Percentiles rank a stretch among this genome's conserved stretches.
Evolutionary conservation across 2,797 vertebrate species (phyloP).

Genomic region (Takifugu ocellatus): DNA sequence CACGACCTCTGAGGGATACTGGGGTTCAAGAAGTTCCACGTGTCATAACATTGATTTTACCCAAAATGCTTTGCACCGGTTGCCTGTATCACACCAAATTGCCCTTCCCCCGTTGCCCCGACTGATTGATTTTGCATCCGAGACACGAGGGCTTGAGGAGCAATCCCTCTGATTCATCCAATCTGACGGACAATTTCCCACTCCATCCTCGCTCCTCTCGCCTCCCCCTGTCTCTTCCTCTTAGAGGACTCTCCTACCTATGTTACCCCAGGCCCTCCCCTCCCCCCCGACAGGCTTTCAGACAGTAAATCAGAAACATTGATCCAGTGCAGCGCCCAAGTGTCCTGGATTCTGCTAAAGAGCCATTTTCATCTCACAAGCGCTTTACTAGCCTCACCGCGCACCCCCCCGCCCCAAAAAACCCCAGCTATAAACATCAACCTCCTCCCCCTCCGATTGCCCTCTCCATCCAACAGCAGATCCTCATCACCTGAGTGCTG

Average conservation of each 20-base stretch:
- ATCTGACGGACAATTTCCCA: constrained; percentile 61
- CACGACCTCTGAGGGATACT: constrained; percentile 47
- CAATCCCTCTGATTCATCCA: constrained; percentile 62
- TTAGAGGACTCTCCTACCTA: constrained; percentile 63
- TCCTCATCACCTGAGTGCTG: constrained; percentile 47
- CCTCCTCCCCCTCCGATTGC: constrained; percentile 16
- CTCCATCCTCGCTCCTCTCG: constrained; percentile 41
- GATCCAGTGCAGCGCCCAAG: constrained; percentile 78
- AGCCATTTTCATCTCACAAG: constrained; percentile 86
- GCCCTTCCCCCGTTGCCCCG: constrained; percentile 54
- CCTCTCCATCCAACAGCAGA: constrained; percentile 1
- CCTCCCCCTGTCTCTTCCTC: constrained; percentile 53
- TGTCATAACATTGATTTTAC: constrained; percentile 66
- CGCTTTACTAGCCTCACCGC: constrained; percentile 70
- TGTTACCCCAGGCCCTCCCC: constrained; percentile 5
- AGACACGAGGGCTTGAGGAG: constrained; percentile 51
- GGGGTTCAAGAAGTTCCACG: constrained; percentile 61
- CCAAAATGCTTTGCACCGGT: constrained; percentile 57
- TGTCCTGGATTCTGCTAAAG: constrained; percentile 84
- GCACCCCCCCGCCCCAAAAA: constrained; percentile 57
- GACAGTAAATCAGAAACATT: constrained; percentile 84
- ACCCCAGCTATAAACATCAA: constrained; percentile 53
- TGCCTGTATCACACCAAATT: constrained; percentile 62
- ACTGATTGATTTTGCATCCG: constrained; percentile 69
- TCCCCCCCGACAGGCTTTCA: constrained; percentile 78